These are phyloP conservation scores for Stenotaenia linearis DNA, from an alignment of 2,888 invertebrate species.

Conservation along the genomic window DNA sequence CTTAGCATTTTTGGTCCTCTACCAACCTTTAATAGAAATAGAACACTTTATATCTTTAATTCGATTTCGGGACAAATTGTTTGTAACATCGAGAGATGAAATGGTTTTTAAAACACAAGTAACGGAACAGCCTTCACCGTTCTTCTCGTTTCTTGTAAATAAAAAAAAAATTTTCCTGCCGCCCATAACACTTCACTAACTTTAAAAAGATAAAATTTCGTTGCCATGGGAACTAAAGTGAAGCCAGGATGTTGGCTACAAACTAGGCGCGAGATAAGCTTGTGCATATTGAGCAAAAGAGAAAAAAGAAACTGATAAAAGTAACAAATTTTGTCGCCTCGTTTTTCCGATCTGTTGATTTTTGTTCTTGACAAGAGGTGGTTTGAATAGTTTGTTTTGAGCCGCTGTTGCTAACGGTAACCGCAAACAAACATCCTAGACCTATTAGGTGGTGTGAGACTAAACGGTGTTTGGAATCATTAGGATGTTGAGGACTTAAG, in stretches of 20 bases:
- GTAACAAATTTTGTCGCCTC: background rate
- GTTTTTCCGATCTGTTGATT: constrained; percentile 1
- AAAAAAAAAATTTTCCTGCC: background rate
- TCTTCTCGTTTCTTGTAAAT: background rate
- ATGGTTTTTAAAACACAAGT: background rate
- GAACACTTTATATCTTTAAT: background rate
- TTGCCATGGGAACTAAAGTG: background rate
- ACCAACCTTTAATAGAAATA: background rate
- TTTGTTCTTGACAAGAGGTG: constrained; percentile 2
- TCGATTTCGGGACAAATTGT: background rate
- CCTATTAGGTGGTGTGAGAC: constrained; percentile 19
- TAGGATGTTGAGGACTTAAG: constrained; percentile 14
- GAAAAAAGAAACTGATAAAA: background rate
- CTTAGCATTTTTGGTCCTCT: background rate
- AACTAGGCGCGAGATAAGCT: background rate
- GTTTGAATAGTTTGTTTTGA: constrained; percentile 20
- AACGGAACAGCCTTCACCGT: background rate
- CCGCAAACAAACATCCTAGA: constrained; percentile 24
- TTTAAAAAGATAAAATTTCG: background rate
- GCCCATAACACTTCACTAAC: background rate
- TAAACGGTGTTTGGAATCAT: constrained; percentile 23
- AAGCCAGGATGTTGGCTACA: constrained; percentile 1
- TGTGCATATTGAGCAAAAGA: background rate
- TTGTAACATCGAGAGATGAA: background rate
- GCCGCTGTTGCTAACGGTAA: constrained; percentile 3